phyloP scores from a whole-genome alignment of 2,888 invertebrate genomes.

The Orthonychiurus folsomi region DNA sequence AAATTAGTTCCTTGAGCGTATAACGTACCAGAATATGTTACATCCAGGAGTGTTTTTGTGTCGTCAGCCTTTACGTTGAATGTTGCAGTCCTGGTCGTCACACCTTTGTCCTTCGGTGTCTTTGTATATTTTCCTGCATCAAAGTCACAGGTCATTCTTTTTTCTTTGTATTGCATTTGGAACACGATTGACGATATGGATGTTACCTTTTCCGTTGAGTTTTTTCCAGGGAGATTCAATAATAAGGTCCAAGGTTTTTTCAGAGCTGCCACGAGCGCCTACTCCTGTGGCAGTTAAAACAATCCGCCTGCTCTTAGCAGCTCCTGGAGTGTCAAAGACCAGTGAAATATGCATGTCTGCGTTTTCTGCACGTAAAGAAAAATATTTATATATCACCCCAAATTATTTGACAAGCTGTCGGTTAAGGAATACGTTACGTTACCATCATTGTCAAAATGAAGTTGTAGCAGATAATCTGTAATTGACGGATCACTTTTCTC shows the following conservation, averaged over 20 bases:
- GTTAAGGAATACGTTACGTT: too few species aligned
- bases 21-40: too few species aligned
- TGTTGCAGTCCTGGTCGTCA: background rate
- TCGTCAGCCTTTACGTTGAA: background rate
- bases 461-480: background rate
- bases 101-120: background rate
- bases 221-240: conserved; percentile 4
- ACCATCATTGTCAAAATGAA: background rate
- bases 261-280: conserved; percentile 12
- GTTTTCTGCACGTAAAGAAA: background rate
- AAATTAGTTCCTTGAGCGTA: too few species aligned
- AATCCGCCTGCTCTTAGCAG: conserved; percentile 53
- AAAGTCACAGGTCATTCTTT: too few species aligned
- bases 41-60: too few species aligned
- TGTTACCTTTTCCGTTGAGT: background rate
- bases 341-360: background rate
- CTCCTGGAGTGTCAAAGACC: conserved; percentile 55
- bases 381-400: background rate
- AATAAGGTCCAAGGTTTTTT: background rate
- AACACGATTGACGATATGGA: background rate
- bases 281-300: conserved; percentile 30
- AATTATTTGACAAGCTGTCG: background rate
- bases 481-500: background rate
- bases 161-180: too few species aligned
- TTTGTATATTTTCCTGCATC: too few species aligned